Conservation (phyloP, 2,888 invertebrate genomes). For the Heliconius hortense region DNA sequence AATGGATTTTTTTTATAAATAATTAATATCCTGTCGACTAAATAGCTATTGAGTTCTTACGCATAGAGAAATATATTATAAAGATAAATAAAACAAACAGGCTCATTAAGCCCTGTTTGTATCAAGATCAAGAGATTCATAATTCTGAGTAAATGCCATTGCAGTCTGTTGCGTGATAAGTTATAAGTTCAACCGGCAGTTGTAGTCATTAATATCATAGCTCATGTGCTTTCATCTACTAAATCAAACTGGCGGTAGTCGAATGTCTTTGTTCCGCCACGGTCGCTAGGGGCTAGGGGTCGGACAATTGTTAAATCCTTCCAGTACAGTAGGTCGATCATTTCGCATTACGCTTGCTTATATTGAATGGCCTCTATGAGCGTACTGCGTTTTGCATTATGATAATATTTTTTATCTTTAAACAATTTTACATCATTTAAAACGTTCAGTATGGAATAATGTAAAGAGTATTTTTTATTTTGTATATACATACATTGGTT, state of each 20-base stretch:
- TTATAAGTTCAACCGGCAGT: neutral
- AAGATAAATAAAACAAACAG: no score
- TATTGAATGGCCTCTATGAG: neutral
- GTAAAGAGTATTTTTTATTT: no score
- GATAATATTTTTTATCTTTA: slow-evolving; percentile 6
- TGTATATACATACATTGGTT: no score
- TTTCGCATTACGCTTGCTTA: slow-evolving; percentile 5
- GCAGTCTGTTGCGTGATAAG: neutral
- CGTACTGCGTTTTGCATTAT: neutral
- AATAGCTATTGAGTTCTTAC: no score
- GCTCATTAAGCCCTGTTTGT: no score
- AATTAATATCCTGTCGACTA: no score
- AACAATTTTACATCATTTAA: neutral
- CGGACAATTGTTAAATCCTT: slow-evolving; percentile 15
- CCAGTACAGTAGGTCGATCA: slow-evolving; percentile 10
- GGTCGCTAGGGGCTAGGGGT: slow-evolving; percentile 2
- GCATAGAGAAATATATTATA: no score
- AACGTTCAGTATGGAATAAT: no score
- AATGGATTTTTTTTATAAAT: no score
- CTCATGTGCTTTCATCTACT: slow-evolving; percentile 9
- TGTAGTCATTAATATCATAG: neutral
- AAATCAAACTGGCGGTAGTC: neutral
- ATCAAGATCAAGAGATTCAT: no score
- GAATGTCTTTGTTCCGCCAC: neutral
- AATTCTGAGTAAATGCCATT: neutral